Evolutionary conservation across 2,113 vertebrate genomes (phyloP).

Genomic region (Passer domesticus): DNA sequence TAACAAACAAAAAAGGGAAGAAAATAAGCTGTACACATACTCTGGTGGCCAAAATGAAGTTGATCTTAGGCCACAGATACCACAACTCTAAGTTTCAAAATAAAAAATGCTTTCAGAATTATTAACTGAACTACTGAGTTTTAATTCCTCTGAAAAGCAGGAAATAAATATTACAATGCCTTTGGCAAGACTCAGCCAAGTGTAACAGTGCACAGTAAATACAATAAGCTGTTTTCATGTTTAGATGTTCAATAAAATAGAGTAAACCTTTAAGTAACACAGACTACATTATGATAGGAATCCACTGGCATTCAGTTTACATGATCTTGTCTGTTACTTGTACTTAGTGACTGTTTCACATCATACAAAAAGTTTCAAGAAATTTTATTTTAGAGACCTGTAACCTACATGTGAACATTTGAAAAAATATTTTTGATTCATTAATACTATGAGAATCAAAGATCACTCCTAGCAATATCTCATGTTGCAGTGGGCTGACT

Average conservation of each 20-base stretch:
- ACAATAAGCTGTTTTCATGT: background rate
- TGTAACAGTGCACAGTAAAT: background rate
- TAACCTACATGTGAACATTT: background rate
- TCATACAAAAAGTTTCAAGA: background rate
- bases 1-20: background rate
- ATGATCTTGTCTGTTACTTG: background rate
- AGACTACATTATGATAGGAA: background rate
- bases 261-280: background rate
- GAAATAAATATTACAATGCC: background rate
- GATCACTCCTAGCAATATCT: background rate
- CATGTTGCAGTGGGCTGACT: background rate
- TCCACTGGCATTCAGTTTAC: background rate
- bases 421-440: rapidly evolving
- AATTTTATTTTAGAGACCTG: background rate
- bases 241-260: background rate
- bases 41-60: background rate
- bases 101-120: background rate
- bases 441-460: background rate
- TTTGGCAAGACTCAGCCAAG: background rate
- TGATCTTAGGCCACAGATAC: background rate
- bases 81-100: background rate
- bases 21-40: background rate
- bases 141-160: background rate
- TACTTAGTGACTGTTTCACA: background rate
- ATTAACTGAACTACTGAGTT: background rate